phyloP scores from a whole-genome alignment of 2,797 vertebrate species.

The Labeo calbasu region DNA sequence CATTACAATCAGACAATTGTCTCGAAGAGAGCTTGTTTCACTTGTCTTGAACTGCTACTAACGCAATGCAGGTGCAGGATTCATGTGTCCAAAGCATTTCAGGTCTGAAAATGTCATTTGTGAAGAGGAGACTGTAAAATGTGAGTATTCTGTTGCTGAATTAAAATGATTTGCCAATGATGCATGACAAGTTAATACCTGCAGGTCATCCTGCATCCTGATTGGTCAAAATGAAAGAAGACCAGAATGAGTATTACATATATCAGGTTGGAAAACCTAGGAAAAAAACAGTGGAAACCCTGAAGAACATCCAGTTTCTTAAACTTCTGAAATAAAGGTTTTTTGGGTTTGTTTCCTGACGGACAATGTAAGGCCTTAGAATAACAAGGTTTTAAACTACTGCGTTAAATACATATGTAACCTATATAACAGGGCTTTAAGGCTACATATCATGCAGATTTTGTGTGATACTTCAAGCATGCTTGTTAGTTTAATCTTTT shows the following conservation, averaged over 20 bases:
- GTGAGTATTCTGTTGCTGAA: not conserved
- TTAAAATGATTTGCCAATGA: not conserved
- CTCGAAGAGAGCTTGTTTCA: not conserved
- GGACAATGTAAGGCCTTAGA: not conserved
- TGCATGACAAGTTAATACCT: not conserved
- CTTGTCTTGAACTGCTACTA: not conserved
- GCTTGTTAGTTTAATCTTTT: not conserved
- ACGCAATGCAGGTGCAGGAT: not conserved
- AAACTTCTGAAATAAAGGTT: too few relatives aligned
- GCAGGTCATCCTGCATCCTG: not conserved
- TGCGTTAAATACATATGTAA: not conserved
- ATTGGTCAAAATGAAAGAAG: not conserved
- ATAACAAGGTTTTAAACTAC: not conserved
- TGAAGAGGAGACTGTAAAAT: not conserved
- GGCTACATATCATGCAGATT: not conserved
- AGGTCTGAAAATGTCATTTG: not conserved
- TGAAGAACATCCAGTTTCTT: too few relatives aligned
- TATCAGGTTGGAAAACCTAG: too few relatives aligned
- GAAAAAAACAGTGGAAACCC: too few relatives aligned
- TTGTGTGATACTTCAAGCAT: not conserved
- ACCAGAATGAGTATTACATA: too few relatives aligned
- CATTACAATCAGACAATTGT: conserved; percentile 39
- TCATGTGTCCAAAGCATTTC: conserved; percentile 12
- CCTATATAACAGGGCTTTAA: not conserved
- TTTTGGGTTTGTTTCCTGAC: too few relatives aligned